Evolutionary conservation across 2,113 vertebrate species (phyloP), one percentile per base, ranked within the genome.

Genomic region (Brachionichthys hirsutus): DNA sequence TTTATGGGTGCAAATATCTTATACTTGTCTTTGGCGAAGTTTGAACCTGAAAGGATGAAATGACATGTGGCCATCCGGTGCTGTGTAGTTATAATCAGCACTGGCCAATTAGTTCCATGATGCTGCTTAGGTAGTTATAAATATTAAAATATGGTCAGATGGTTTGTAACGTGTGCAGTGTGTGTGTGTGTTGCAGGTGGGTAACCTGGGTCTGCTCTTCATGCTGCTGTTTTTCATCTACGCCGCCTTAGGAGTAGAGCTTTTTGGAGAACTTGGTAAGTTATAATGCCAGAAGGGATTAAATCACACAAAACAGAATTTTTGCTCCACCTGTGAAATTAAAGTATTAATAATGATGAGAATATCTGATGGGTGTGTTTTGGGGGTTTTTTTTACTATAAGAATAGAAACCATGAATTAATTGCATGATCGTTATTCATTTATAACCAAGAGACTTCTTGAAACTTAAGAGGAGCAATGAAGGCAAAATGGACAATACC

Each of bases 201-300:
- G 97, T 86, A 99, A 99, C 90, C 93, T 99, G 47, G 97, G 96
- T 74, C 92, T 98, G 58, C 97, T 99, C 81, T 98, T 98, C 90
- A 97, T 98, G 95, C 92, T 98, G 67, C 95, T 99, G 17, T 98
- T 99, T 92, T 98, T 98, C 90, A 98, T 99, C 92, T 99, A 99
- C 0, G 97, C 97, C 12, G 96, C 97, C 57, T 90, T 99, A 84
- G 97, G 97, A 59, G 97, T 99, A 75, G 97, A 99, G 84, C 95
- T 99, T 55, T 99, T 99, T 45, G 97, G 97, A 81, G 97, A 98
- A 91, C 90, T 99, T 65, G 92, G 97, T 99, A 85, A 93, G 95
- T 85, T 54, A 17, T 4, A 38, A 38, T 47, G 12, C 36, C 13
- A 30, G 6, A 44, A 12, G 12, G 0, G 22, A 19, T 44, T 38